These are phyloP conservation scores for Rhogogaster chlorosoma DNA, from an alignment of 2,888 invertebrate species.

Conservation along the genomic window DNA sequence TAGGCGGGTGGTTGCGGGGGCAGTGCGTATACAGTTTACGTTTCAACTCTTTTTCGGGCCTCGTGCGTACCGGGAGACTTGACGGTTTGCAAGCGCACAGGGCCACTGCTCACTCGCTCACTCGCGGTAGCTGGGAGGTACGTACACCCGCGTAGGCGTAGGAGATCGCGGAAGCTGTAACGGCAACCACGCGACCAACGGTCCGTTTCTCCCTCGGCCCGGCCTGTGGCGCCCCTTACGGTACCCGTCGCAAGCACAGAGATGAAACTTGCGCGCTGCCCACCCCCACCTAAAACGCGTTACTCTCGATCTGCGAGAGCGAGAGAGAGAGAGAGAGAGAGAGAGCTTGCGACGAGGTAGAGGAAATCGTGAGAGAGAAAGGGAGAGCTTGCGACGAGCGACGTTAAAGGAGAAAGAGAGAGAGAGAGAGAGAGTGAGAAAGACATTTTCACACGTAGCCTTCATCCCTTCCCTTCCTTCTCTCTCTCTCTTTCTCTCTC, in stretches of 20 bases:
- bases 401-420: neutral
- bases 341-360: neutral
- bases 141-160: constrained; percentile 19
- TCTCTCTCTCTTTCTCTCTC: constrained; percentile 53
- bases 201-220: constrained; percentile 71
- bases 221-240: constrained; percentile 71
- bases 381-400: neutral
- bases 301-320: no score
- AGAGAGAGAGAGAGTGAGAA: neutral
- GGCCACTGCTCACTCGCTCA: constrained; percentile 29
- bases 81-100: constrained; percentile 41
- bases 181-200: constrained; percentile 67
- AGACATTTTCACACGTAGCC: constrained; percentile 22
- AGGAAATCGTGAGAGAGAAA: neutral
- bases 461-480: constrained; percentile 54
- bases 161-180: constrained; percentile 75
- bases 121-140: constrained; percentile 10
- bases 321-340: neutral
- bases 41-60: neutral
- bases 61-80: constrained; percentile 29
- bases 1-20: constrained; percentile 37
- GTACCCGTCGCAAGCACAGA: neutral
- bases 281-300: neutral
- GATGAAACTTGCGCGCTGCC: neutral
- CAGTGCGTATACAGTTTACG: constrained; percentile 9